phyloP scores from a whole-genome alignment of 2,797 vertebrate genomes.

The Lemur catta region DNA sequence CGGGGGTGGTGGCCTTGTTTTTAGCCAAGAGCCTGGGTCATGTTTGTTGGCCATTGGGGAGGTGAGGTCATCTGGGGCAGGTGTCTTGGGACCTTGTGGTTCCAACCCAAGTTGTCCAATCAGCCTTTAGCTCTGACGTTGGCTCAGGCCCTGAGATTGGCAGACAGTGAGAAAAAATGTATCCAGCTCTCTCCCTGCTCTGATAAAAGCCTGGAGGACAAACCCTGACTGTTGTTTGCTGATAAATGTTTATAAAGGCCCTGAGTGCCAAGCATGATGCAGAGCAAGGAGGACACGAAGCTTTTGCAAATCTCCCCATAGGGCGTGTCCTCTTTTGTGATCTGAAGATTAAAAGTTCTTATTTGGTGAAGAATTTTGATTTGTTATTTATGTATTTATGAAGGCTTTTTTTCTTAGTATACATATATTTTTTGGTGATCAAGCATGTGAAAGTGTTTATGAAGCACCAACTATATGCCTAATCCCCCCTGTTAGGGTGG shows the following conservation, averaged over 20 bases:
- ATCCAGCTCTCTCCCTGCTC: background rate
- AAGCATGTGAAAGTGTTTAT: background rate
- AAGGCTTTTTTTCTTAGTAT: background rate
- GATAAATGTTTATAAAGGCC: constrained; percentile 39
- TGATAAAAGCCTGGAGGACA: constrained; percentile 36
- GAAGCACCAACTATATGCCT: background rate
- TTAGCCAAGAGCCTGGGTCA: constrained; percentile 27
- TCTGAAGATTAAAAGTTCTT: background rate
- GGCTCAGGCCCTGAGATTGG: background rate
- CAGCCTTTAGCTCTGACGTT: background rate
- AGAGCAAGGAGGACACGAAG: background rate
- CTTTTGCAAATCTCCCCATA: background rate
- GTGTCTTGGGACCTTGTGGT: constrained; percentile 44
- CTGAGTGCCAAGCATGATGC: background rate
- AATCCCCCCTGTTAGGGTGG: background rate
- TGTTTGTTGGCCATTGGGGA: background rate
- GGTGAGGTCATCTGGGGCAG: constrained; percentile 65
- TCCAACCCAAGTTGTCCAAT: background rate
- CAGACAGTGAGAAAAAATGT: background rate
- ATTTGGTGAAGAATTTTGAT: constrained; percentile 19
- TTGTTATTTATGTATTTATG: constrained; percentile 5
- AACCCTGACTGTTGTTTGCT: background rate
- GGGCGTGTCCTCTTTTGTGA: background rate
- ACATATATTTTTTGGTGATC: background rate
- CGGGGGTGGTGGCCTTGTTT: background rate